Conservation (phyloP, 2,797 vertebrate species). For the Prunella strophiata region DNA sequence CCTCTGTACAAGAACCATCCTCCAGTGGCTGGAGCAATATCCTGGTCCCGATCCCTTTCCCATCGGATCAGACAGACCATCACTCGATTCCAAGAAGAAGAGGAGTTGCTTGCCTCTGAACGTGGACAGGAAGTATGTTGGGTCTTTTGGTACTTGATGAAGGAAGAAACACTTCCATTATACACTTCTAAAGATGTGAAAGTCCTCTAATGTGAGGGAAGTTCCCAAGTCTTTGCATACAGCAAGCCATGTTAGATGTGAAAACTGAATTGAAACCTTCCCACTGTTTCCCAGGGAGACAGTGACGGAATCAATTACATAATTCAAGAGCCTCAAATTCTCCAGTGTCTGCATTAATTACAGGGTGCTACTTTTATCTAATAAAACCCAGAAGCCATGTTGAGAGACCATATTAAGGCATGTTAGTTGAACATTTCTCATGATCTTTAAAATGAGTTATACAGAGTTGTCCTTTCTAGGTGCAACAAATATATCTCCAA, state of each 20-base stretch:
- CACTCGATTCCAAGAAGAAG: constrained; percentile 82
- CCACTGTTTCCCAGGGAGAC: neutral
- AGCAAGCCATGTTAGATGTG: neutral
- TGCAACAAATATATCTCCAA: constrained; percentile 82
- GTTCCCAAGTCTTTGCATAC: neutral
- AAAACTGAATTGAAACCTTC: neutral
- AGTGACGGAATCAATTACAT: neutral
- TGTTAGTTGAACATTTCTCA: neutral
- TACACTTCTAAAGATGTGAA: neutral
- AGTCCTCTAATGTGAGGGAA: neutral
- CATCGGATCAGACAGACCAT: constrained; percentile 83
- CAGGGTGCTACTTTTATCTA: neutral
- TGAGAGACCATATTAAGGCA: neutral
- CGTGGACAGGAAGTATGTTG: constrained; percentile 77
- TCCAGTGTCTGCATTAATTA: neutral
- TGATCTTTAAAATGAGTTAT: neutral
- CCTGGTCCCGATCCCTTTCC: constrained; percentile 86
- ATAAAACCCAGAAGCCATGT: neutral
- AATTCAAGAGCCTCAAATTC: neutral
- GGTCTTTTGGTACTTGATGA: neutral
- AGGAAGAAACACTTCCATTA: neutral
- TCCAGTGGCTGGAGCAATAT: constrained; percentile 87
- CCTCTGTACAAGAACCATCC: constrained; percentile 86
- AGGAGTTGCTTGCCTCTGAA: constrained; percentile 80
- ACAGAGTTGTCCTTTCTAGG: constrained; percentile 71